Base-by-base conservation (phyloP, 2,888 invertebrate species). In the Salticus scenicus region DNA sequence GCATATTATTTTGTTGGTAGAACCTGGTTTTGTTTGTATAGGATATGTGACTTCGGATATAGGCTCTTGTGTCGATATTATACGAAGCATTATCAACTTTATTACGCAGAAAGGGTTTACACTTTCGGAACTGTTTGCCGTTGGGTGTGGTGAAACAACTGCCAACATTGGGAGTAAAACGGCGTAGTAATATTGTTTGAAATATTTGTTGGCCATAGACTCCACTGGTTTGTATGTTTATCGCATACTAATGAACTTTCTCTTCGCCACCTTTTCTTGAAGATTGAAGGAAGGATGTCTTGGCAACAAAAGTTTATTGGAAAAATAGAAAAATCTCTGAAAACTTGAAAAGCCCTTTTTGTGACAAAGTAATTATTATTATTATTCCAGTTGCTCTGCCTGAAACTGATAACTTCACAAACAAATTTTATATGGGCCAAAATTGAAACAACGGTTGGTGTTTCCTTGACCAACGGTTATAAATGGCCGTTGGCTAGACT, bases 221-320 rank as follows among this genome's bases (percentile, higher is more conserved):
- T 5, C 27, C 66, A 66, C 1, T 66, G 51, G 24, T 66, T n/a
- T 66, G 27, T 7, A 66, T 66, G 5, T 28, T 66, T 66, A 27
- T 66, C 10, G 66, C 66, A 66, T 27, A 66, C 30, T 27, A 66
- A 66, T 30, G 27, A 66, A 66, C 31, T 66, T 10, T 0, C 24
- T 27, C 10, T 69, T 37, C 69, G 69, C 10, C 69, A 5, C 24
- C 69, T 69, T 69, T 69, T 69, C 31, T 33, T 31, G 31, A 69
- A 31, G 31, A 66, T 31, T 69, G 69, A 31, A 1, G 69, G 31
- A 63, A 63, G 27, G 10, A 63, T n/a, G 1, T 28, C 63, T 63
- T 7, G 47, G 47, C 37, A 4, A 47, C 47, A 47, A 12, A 2
- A 47, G 17, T n/a, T 47, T 17, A 12, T 17, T 17, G 2, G n/a